Evolutionary conservation across 2,888 invertebrate genomes (phyloP).

Genomic region (Dromius quadrimaculatus): DNA sequence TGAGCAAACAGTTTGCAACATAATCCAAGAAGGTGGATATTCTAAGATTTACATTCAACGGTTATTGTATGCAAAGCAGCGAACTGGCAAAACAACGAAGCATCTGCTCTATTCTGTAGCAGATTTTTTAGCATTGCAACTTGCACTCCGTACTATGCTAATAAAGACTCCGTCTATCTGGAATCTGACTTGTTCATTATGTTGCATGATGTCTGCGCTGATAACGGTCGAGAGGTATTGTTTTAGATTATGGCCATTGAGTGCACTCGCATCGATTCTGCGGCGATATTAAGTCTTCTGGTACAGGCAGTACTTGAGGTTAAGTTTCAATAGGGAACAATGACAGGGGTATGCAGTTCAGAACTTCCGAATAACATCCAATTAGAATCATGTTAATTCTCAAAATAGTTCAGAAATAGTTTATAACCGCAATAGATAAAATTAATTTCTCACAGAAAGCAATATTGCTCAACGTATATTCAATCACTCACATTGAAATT

Average conservation of each 20-base stretch:
- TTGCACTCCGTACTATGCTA: slow-evolving; percentile 27
- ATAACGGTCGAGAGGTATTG: slow-evolving; percentile 13
- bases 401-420: no score
- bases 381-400: not conserved
- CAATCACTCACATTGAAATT: no score
- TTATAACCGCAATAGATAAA: no score
- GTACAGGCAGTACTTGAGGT: not conserved
- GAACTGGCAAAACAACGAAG: no score
- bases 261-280: not conserved
- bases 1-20: no score
- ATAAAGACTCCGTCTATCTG: slow-evolving; percentile 28
- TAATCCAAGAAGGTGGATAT: no score
- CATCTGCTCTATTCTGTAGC: slow-evolving; percentile 23
- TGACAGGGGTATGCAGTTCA: not conserved
- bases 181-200: slow-evolving; percentile 31
- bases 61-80: slow-evolving; percentile 46
- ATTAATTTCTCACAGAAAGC: no score
- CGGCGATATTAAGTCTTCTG: not conserved
- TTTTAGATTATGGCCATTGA: slow-evolving; percentile 16
- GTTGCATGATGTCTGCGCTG: slow-evolving; percentile 25
- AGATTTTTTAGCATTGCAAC: slow-evolving; percentile 15
- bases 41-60: slow-evolving; percentile 36
- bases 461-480: no score
- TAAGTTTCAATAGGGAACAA: not conserved
- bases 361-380: not conserved